These are phyloP conservation scores for Brotula barbata DNA, from an alignment of 2,797 vertebrate genomes.

Conservation along the genomic window DNA sequence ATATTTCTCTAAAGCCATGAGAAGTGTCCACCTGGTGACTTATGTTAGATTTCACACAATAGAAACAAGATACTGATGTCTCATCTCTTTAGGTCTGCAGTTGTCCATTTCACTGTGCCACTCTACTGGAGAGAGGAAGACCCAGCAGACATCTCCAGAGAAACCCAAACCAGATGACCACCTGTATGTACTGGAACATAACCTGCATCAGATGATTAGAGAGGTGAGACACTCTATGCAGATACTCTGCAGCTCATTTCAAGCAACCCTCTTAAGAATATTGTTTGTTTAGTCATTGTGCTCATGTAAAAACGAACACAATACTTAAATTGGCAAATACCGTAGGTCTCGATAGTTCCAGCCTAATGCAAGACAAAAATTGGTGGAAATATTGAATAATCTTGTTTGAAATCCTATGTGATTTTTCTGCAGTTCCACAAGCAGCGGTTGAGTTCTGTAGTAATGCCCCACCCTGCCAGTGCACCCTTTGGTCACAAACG, in stretches of 20 bases:
- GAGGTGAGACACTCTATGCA: conserved; percentile 80
- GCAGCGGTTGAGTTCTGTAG: conserved; percentile 90
- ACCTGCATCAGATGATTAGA: conserved; percentile 95
- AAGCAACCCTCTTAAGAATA: background rate
- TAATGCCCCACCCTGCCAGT: conserved; percentile 94
- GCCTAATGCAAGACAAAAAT: too few relatives aligned
- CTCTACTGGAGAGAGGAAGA: conserved; percentile 92
- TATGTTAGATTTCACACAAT: too few relatives aligned
- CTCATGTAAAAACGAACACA: background rate
- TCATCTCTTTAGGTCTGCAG: conserved; percentile 83
- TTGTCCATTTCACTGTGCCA: conserved; percentile 96
- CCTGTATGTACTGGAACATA: conserved; percentile 96
- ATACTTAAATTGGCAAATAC: too few relatives aligned
- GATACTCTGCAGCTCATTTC: background rate
- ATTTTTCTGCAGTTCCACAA: conserved; percentile 97
- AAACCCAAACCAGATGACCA: conserved; percentile 91
- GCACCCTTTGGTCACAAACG: conserved; percentile 95
- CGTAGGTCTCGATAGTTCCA: too few relatives aligned
- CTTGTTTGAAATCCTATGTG: too few relatives aligned
- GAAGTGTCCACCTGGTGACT: too few relatives aligned
- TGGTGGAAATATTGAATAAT: too few relatives aligned
- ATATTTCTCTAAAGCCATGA: too few relatives aligned
- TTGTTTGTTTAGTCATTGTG: accelerated
- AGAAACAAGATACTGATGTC: background rate
- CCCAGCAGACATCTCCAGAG: conserved; percentile 83